Evolutionary conservation across 64 coral and sea anemone species (phyloP).

Genomic region (Montipora capricornis): DNA sequence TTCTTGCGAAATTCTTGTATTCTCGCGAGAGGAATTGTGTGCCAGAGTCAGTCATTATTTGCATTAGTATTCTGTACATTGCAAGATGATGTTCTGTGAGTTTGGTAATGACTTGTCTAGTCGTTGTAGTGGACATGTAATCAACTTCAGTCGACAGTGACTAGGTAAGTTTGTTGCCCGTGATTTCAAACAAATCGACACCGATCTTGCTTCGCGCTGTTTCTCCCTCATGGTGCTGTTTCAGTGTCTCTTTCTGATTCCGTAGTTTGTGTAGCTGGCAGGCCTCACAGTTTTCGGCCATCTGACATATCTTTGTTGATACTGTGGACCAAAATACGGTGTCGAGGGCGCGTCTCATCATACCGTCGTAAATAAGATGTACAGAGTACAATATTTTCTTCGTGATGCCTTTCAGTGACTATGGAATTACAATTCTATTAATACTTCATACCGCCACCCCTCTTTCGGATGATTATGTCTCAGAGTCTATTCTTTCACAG

Average conservation of each 20-base stretch:
- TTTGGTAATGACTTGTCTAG: conserved; percentile 14
- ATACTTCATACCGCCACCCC: too few species aligned
- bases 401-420: conserved; percentile 1
- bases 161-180: conserved; percentile 22
- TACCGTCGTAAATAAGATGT: conserved; percentile 14
- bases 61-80: conserved; percentile 33
- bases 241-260: conserved; percentile 39
- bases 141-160: conserved; percentile 39
- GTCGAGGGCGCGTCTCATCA: conserved; percentile 24
- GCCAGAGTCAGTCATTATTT: conserved; percentile 39
- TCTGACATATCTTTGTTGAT: conserved; percentile 10
- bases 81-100: conserved; percentile 27
- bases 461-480: too few species aligned
- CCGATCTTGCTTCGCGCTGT: conserved; percentile 35
- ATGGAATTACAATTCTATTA: conserved; percentile 15
- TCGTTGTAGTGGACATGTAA: neutral
- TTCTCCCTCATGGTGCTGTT: conserved; percentile 5
- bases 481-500: too few species aligned
- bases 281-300: conserved; percentile 17
- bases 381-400: conserved; percentile 39
- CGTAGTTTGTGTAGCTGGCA: conserved; percentile 18
- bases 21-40: conserved; percentile 8
- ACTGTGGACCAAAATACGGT: conserved; percentile 52
- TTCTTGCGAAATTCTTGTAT: conserved; percentile 25
- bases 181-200: conserved; percentile 45